Percentiles rank a stretch among this genome's conserved stretches.
Conservation (phyloP, 2,113 vertebrate species). For the Syngnathus typhle region DNA sequence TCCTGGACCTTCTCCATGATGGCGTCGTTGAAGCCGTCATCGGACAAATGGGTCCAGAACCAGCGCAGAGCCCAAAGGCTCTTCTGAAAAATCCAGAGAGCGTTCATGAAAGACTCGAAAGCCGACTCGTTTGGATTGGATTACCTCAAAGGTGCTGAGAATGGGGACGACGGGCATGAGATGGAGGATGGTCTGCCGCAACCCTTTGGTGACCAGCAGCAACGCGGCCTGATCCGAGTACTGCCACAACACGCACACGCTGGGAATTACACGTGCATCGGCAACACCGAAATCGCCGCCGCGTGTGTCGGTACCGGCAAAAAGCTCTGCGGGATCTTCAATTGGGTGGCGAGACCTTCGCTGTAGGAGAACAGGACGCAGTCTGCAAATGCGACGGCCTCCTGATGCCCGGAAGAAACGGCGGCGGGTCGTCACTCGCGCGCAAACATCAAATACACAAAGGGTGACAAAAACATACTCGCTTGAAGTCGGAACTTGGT, state of each 20-base stretch:
- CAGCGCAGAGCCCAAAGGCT: conserved; percentile 1
- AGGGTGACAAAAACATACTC: conserved; percentile 19
- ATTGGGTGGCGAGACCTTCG: neutral
- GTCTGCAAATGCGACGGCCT: conserved; percentile 17
- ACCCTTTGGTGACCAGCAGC: conserved; percentile 59
- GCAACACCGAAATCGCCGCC: no score
- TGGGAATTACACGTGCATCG: no score
- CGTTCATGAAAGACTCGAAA: neutral
- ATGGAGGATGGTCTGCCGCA: conserved; percentile 34
- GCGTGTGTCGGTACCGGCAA: conserved; percentile 14
- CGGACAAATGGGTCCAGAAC: neutral
- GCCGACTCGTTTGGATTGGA: neutral
- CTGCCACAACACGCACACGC: conserved; percentile 23
- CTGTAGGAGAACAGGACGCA: conserved; percentile 5
- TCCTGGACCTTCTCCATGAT: neutral
- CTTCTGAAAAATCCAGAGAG: neutral
- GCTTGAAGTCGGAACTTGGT: conserved; percentile 37
- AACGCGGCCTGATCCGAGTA: conserved; percentile 64
- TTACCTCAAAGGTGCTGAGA: conserved; percentile 51
- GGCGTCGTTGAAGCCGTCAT: neutral
- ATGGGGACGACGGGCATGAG: conserved; percentile 45
- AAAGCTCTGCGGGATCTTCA: conserved; percentile 43
- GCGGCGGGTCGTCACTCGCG: neutral
- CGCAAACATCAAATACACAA: neutral
- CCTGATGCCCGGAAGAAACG: conserved; percentile 13